These are phyloP conservation scores for Iphiclides podalirius DNA, from an alignment of 2,888 invertebrate species.

Conservation along the genomic window DNA sequence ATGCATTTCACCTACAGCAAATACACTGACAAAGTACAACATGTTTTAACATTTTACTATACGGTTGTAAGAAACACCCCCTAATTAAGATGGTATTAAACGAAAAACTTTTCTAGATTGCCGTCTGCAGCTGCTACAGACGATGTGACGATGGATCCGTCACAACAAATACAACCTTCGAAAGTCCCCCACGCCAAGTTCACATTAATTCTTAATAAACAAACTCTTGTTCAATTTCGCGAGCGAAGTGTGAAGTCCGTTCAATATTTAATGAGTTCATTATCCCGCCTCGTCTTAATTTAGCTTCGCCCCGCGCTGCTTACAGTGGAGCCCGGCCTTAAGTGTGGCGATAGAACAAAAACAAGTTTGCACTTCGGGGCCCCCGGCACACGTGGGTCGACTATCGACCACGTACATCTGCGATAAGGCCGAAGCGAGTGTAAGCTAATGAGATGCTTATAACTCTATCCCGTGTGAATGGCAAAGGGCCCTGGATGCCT, in stretches of 20 bases:
- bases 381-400: background rate
- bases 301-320: background rate
- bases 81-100: no score
- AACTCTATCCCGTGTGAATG: background rate
- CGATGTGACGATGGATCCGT: no score
- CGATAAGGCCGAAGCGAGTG: background rate
- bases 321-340: background rate
- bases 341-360: constrained; percentile 13
- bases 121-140: no score
- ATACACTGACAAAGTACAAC: no score
- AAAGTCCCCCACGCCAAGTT: no score
- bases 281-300: constrained; percentile 4
- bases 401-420: constrained; percentile 9
- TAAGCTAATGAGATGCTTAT: constrained; percentile 9
- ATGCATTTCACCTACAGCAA: no score
- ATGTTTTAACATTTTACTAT: no score
- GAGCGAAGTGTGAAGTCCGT: background rate
- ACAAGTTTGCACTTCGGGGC: constrained; percentile 8
- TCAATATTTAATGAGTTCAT: constrained; percentile 17
- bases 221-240: background rate
- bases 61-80: no score
- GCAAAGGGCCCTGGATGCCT: background rate
- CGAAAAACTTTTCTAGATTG: no score
- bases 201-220: constrained; percentile 1
- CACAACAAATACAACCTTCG: no score